phyloP scores from a whole-genome alignment of 2,113 vertebrate genomes.

The Halcyon malimbica region DNA sequence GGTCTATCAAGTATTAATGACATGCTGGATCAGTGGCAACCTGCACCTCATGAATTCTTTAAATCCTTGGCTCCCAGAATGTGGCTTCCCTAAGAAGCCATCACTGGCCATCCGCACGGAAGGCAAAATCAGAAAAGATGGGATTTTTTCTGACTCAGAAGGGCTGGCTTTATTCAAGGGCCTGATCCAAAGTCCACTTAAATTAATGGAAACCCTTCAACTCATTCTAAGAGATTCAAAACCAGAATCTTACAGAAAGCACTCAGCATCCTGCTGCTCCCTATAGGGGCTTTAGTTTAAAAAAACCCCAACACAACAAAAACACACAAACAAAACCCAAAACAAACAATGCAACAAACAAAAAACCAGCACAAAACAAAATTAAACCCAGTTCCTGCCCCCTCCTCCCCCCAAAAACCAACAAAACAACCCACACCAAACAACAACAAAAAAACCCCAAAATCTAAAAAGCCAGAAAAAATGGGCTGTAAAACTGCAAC shows the following conservation, averaged over 20 bases:
- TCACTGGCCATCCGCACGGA: not conserved
- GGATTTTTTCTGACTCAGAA: not conserved
- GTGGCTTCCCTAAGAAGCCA: not conserved
- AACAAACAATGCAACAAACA: not conserved
- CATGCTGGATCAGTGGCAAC: not conserved
- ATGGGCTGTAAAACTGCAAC: not conserved
- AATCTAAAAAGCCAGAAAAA: not conserved
- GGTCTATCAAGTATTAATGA: not conserved
- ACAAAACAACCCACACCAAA: too few species aligned
- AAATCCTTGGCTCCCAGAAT: not conserved
- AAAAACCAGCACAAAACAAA: not conserved
- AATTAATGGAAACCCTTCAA: not conserved
- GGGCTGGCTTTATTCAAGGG: not conserved
- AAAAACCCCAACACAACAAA: not conserved
- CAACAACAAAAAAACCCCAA: not conserved
- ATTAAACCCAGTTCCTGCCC: fast-evolving
- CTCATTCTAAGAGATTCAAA: not conserved
- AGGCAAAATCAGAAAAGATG: not conserved
- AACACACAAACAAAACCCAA: too few species aligned
- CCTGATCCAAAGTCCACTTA: not conserved
- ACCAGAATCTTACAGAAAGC: not conserved
- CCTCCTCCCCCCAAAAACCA: not conserved
- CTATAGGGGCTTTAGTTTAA: not conserved
- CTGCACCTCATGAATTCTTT: not conserved
- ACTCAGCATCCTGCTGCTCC: not conserved